Percentiles rank a stretch among this genome's conserved stretches.
Conservation (phyloP, 2,113 vertebrate genomes). For the Tympanuchus pallidicinctus region DNA sequence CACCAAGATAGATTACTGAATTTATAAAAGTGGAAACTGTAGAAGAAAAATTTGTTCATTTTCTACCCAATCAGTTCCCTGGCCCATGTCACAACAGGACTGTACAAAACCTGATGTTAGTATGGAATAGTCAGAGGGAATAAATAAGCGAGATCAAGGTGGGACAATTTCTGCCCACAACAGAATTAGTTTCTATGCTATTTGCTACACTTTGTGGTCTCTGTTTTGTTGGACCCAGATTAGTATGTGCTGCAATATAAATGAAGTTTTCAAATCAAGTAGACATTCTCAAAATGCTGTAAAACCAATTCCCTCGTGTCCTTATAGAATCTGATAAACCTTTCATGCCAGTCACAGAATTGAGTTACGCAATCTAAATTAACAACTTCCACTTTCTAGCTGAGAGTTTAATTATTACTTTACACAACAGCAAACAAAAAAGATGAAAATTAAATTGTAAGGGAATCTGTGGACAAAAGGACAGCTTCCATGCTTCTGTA, state of each 20-base stretch:
- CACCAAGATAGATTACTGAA: not conserved
- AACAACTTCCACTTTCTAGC: not conserved
- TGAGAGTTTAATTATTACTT: not conserved
- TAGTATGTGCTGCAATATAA: not conserved
- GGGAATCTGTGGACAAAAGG: not conserved
- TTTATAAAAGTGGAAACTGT: not conserved
- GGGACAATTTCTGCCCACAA: not conserved
- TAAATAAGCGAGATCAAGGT: not conserved
- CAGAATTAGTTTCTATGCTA: not conserved
- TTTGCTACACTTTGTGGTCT: not conserved
- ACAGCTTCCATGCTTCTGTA: not conserved
- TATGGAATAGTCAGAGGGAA: not conserved
- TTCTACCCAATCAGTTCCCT: not conserved
- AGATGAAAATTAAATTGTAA: not conserved
- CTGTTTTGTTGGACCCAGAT: not conserved
- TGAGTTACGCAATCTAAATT: not conserved
- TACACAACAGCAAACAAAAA: not conserved
- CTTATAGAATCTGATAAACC: not conserved
- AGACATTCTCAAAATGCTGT: not conserved
- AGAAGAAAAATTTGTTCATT: not conserved
- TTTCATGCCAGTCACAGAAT: not conserved
- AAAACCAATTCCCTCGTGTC: not conserved
- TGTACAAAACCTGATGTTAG: not conserved
- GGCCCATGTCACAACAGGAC: not conserved
- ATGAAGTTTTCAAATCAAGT: not conserved